Conservation (phyloP, 2,888 invertebrate species). For the Griposia aprilina region DNA sequence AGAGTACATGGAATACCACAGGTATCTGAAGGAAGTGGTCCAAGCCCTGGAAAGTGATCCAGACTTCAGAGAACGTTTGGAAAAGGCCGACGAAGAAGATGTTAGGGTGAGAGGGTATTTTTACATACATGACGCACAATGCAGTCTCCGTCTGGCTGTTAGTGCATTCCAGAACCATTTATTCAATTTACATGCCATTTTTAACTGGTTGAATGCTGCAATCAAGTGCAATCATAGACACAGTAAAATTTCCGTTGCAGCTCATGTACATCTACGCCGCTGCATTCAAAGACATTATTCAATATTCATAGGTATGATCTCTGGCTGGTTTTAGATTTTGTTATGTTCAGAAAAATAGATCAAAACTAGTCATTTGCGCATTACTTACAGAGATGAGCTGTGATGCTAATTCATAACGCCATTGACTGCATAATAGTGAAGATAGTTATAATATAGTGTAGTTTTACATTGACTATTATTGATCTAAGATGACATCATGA, state of each 20-base stretch:
- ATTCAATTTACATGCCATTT: constrained; percentile 27
- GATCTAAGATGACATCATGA: background rate
- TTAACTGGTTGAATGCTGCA: constrained; percentile 25
- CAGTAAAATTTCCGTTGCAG: constrained; percentile 26
- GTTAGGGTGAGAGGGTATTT: constrained; percentile 92
- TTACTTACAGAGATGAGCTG: background rate
- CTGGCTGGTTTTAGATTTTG: background rate
- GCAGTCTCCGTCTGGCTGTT: background rate
- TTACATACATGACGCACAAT: background rate
- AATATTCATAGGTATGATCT: background rate
- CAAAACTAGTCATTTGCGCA: background rate
- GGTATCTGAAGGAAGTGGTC: constrained; percentile 97
- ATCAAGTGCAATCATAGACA: constrained; percentile 32
- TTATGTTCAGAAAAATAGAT: background rate
- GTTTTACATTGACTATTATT: background rate
- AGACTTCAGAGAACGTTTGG: constrained; percentile 94
- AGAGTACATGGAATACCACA: constrained; percentile 94
- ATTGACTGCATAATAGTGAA: background rate
- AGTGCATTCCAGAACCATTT: constrained; percentile 18
- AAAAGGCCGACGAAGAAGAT: constrained; percentile 95
- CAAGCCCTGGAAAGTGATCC: constrained; percentile 97
- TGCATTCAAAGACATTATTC: background rate
- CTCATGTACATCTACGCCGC: background rate
- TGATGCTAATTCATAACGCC: background rate
- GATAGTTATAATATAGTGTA: background rate